phyloP scores from a whole-genome alignment of 2,888 invertebrate genomes.

The Meloe dianella region DNA sequence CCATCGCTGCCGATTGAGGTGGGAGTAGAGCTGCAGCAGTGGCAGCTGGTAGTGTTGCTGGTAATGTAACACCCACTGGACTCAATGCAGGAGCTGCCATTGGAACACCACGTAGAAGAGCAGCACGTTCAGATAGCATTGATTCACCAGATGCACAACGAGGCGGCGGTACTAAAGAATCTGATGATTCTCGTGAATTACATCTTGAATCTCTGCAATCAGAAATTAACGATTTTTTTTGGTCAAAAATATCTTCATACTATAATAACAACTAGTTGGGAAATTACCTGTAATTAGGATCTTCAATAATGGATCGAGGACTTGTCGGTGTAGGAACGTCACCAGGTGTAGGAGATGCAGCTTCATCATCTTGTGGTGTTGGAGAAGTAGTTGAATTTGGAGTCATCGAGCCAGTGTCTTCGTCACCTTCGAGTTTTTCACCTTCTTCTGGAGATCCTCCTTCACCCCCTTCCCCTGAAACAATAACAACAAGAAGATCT shows the following conservation, averaged over 20 bases:
- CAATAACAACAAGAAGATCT: slow-evolving; percentile 27
- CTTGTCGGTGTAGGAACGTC: slow-evolving; percentile 55
- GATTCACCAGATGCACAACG: slow-evolving; percentile 81
- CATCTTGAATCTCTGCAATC: slow-evolving; percentile 79
- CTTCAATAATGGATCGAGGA: slow-evolving; percentile 52
- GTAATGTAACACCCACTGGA: slow-evolving; percentile 70
- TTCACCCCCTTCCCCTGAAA: slow-evolving; percentile 67
- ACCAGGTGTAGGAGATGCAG: slow-evolving; percentile 53
- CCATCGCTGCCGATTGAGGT: slow-evolving; percentile 82
- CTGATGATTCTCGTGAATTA: slow-evolving; percentile 78
- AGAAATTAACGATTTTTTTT: slow-evolving; percentile 14
- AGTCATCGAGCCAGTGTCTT: slow-evolving; percentile 58
- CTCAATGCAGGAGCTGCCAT: slow-evolving; percentile 67
- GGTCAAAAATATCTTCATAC: not conserved
- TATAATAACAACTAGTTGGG: not conserved
- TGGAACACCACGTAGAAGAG: slow-evolving; percentile 60
- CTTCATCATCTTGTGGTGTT: slow-evolving; percentile 54
- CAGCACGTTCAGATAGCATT: slow-evolving; percentile 71
- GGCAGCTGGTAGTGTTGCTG: slow-evolving; percentile 72
- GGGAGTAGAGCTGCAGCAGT: slow-evolving; percentile 71
- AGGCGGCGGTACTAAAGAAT: slow-evolving; percentile 68
- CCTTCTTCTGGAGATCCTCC: slow-evolving; percentile 59
- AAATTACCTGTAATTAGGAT: slow-evolving; percentile 50
- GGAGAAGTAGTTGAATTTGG: slow-evolving; percentile 58
- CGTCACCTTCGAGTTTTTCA: slow-evolving; percentile 59